Conservation (phyloP, 2,797 vertebrate genomes). For the Poeciliopsis paucimaculata region DNA sequence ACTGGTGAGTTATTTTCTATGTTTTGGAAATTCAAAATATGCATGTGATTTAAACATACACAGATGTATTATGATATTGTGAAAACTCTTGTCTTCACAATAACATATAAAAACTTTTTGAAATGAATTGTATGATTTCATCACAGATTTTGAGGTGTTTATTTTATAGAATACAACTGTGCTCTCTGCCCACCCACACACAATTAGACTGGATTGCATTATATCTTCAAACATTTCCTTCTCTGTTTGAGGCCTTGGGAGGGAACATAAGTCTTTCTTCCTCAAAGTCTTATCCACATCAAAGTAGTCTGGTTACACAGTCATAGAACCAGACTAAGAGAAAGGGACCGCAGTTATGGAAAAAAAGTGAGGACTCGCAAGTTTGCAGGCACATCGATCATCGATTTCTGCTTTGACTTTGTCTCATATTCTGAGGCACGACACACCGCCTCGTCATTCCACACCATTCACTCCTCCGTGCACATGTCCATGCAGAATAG, state of each 20-base stretch:
- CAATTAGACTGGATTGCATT: constrained; percentile 69
- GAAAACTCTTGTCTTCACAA: not conserved
- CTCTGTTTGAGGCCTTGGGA: constrained; percentile 60
- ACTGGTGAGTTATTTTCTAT: constrained; percentile 4
- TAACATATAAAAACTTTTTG: too few relatives aligned
- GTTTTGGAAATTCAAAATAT: not conserved
- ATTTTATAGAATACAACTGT: constrained; percentile 42
- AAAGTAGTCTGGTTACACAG: constrained; percentile 65
- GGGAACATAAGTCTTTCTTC: constrained; percentile 36
- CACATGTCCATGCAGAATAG: not conserved
- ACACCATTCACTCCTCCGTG: constrained; percentile 45
- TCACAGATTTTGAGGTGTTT: constrained; percentile 31
- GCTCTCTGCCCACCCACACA: constrained; percentile 60
- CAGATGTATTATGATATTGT: not conserved
- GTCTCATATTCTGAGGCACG: constrained; percentile 41
- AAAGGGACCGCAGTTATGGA: constrained; percentile 22
- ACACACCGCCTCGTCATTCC: constrained; percentile 54
- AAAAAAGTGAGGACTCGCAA: constrained; percentile 19
- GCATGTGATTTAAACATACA: not conserved
- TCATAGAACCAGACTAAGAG: constrained; percentile 32
- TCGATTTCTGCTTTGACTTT: constrained; percentile 54
- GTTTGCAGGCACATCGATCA: constrained; percentile 44
- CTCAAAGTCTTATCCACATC: constrained; percentile 57
- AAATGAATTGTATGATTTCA: constrained; percentile 13
- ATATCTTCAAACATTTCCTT: constrained; percentile 63